Evolutionary conservation across 2,888 invertebrate genomes (phyloP), one percentile per base, ranked within the genome.

Genomic region (Megaustenia siamemsis): DNA sequence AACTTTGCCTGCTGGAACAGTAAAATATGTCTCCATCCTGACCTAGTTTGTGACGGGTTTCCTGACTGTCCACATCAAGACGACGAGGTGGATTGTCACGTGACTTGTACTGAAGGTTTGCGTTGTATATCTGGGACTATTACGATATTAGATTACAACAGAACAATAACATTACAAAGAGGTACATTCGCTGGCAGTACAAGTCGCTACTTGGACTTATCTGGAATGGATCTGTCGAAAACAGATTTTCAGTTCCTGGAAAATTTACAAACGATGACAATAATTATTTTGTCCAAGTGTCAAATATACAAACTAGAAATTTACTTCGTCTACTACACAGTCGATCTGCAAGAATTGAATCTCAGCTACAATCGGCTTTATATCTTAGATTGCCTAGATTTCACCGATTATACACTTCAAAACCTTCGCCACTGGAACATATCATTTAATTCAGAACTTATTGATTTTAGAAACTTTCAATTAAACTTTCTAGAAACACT

Each of bases 1-100:
- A 43, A 28, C 15, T 78, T 63, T 43, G 28, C 15, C n/a, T 78
- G 78, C 40, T 12, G 63, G 2, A 15, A 28, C 12, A 15, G 38
- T 1, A 43, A 49, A 12, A n/a, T 82, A 1, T 82, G 75, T 63
- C 32, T 82, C 1, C 81, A 81, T 38, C 81, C 81, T 38, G 71
- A 71, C n/a, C 43, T 10, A 15, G 56, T 81, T n/a, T 81, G 81
- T 32, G 81, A 81, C 81, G 45, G 35, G 12, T 43, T 71, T 21
- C 38, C 38, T 6, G 32, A 81, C 40, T 81, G 81, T 45, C 56
- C 81, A 8, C 1, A 56, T 38, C 56, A 53, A 18, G 81, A 81
- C 38, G 81, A 81, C 56, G 81, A 81, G n/a, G 38, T 71, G 32
- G 49, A 53, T 24, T 81, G 81, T 53, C 35, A 71, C 28, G 81